These are phyloP conservation scores for Hemaris fuciformis DNA, from an alignment of 2,888 invertebrate species.

Conservation along the genomic window DNA sequence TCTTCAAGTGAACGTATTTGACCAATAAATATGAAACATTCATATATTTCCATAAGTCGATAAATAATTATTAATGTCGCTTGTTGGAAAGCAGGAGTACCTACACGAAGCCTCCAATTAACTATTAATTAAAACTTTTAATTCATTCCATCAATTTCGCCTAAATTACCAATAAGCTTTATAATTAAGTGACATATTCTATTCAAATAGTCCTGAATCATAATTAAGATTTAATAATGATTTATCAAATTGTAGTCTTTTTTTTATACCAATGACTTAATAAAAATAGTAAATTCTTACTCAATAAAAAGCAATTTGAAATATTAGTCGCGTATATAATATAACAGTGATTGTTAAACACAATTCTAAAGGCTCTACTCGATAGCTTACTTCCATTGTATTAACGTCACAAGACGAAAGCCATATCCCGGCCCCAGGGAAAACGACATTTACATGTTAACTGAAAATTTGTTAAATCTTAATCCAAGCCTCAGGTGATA, in stretches of 20 bases:
- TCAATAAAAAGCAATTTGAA: no score
- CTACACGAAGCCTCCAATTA: not conserved
- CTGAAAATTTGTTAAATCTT: constrained; percentile 33
- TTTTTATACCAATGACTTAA: no score
- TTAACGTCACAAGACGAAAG: constrained; percentile 1
- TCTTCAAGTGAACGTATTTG: no score
- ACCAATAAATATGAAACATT: no score
- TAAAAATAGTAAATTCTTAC: no score
- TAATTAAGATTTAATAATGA: no score
- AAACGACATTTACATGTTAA: constrained; percentile 45
- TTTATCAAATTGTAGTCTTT: no score
- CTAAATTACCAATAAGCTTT: not conserved
- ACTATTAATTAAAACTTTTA: not conserved
- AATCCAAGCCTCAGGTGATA: not conserved
- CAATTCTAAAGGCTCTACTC: not conserved
- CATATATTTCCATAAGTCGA: no score
- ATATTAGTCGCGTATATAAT: not conserved
- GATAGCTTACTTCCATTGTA: no score
- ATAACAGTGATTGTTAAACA: not conserved
- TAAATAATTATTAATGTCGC: not conserved
- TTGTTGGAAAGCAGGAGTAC: not conserved
- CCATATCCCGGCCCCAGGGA: constrained; percentile 15
- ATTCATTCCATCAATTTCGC: not conserved
- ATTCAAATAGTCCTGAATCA: no score
- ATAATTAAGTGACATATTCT: not conserved